These are phyloP conservation scores for Dipodomys ordii DNA, from an alignment of 2,113 vertebrate species.

Conservation along the genomic window DNA sequence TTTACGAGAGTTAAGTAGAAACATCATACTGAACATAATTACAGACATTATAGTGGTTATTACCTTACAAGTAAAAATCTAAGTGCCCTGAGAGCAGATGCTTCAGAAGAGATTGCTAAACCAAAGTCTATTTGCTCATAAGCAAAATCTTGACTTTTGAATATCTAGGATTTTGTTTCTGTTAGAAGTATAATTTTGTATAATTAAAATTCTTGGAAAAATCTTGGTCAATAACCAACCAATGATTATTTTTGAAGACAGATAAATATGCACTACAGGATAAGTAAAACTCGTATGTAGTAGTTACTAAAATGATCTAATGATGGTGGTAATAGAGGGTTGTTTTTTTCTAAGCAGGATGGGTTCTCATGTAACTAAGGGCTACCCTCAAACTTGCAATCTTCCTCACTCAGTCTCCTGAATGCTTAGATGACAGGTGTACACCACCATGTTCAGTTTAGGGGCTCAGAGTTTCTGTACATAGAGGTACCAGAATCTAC, in stretches of 20 bases:
- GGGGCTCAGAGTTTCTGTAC: too few relatives aligned
- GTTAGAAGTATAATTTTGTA: conserved; percentile 26
- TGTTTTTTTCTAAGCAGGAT: conserved; percentile 14
- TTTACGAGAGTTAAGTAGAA: conserved; percentile 66
- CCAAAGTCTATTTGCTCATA: conserved; percentile 41
- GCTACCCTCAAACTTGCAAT: too few relatives aligned
- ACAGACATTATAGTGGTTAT: conserved; percentile 48
- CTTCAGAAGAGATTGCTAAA: conserved; percentile 52
- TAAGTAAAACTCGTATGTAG: background rate
- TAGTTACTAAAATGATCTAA: background rate
- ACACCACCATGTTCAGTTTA: too few relatives aligned
- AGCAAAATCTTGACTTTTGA: conserved; percentile 29
- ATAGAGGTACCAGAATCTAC: too few relatives aligned
- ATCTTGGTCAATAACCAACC: background rate
- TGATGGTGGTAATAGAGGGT: background rate
- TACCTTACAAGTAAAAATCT: conserved; percentile 25
- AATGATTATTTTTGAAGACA: conserved; percentile 47
- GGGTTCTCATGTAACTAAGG: background rate
- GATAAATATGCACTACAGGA: background rate
- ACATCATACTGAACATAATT: conserved; percentile 60
- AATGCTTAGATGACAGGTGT: background rate
- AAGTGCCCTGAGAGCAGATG: background rate
- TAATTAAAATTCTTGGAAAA: conserved; percentile 28
- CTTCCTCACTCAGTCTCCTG: background rate
- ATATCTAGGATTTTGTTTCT: conserved; percentile 22